Conservation (phyloP, 1,140 invertebrate genomes). For the Drosophila oshimai region DNA sequence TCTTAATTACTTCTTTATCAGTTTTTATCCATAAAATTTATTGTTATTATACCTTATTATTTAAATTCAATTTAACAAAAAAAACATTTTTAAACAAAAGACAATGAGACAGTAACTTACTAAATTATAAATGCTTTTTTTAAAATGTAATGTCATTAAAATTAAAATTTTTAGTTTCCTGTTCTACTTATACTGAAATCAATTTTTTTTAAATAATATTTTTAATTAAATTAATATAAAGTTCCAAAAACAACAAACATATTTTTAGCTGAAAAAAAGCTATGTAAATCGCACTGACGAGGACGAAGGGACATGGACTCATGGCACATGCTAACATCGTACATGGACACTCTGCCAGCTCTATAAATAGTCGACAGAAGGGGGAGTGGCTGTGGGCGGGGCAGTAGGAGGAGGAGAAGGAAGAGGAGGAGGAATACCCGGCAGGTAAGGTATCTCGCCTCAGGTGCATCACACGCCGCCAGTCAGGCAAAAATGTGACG, state of each 20-base stretch:
- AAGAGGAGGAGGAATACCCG: not conserved
- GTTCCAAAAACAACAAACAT: not conserved
- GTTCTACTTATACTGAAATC: too few relatives aligned
- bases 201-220: not conserved
- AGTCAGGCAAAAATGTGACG: conserved; percentile 23
- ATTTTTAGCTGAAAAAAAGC: not conserved
- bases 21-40: too few relatives aligned
- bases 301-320: not conserved
- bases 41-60: too few relatives aligned
- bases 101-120: too few relatives aligned
- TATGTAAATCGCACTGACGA: not conserved
- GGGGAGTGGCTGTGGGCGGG: not conserved
- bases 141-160: too few relatives aligned
- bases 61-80: too few relatives aligned
- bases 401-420: not conserved
- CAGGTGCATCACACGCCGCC: conserved; percentile 30
- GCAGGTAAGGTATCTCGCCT: conserved; percentile 29
- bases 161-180: too few relatives aligned
- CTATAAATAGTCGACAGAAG: conserved; percentile 38
- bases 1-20: too few relatives aligned
- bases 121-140: too few relatives aligned
- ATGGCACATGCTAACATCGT: conserved; percentile 26
- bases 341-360: conserved; percentile 40
- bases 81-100: too few relatives aligned
- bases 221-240: not conserved